Evolutionary conservation across 2,797 vertebrate species (phyloP), one percentile per base, ranked within the genome.

Genomic region (Streptopelia turtur): DNA sequence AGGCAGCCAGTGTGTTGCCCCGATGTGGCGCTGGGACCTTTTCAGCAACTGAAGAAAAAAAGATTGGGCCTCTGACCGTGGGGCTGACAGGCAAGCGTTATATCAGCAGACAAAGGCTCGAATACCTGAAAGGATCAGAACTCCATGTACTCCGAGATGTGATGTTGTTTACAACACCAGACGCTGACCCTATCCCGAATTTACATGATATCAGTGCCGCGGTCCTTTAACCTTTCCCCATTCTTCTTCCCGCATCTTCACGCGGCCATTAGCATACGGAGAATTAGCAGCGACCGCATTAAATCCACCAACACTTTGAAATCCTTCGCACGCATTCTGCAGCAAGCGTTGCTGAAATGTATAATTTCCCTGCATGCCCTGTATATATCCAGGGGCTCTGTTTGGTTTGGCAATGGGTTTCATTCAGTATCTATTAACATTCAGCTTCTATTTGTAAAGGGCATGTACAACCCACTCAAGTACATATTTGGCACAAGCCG

Each of bases 61-160:
- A 98, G 98, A 98, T 98, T 98, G 98, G 98, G 98, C 98, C 97
- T 98, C 98, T 98, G 98, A 98, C 98, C 95, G 98, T 95, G 98
- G 97, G 97, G 98, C 97, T 98, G 97, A 98, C 98, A 98, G 97
- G 98, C 98, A 90, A 95, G 98, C 97, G 96, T 98, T 97, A 93
- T 98, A 98, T 97, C 97, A 93, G 97, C 97, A 98, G 98, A 98
- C 98, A 98, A 98, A 98, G 97, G 98, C 97, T 97, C 95, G 78
- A 97, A 98, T 97, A 98, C 98, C 98, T 98, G 98, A 98, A 98
- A 98, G 98, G 98, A 97, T 98, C 97, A 97, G 95, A 95, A 97
- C 97, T 96, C 93, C 97, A 92, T 96, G 96, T 97, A 95, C 96
- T 92, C 94, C 24, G 66, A 93, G 97, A 97, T 95, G 95, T 94